phyloP scores from a whole-genome alignment of 2,888 invertebrate genomes.

The Isotomurus palustris region DNA sequence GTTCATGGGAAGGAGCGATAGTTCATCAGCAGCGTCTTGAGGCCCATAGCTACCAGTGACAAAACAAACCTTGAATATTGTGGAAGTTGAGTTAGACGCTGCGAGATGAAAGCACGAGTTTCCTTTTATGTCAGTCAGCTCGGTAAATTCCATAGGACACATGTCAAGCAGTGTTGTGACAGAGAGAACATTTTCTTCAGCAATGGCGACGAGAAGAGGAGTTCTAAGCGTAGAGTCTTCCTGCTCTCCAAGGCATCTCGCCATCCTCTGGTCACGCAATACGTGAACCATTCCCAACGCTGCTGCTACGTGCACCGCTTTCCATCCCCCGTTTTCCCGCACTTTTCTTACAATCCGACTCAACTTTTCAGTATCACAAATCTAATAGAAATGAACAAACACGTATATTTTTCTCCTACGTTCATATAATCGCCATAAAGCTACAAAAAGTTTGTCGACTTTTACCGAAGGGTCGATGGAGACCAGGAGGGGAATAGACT shows the following conservation, averaged over 20 bases:
- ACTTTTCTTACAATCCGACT: conserved; percentile 26
- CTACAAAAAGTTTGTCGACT: neutral
- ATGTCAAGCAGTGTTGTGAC: conserved; percentile 72
- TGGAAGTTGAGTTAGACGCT: conserved; percentile 55
- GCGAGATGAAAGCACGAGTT: conserved; percentile 85
- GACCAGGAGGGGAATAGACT: conserved; percentile 28
- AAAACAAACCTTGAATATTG: conserved; percentile 11
- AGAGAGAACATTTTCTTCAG: conserved; percentile 4
- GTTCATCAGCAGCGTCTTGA: too few species aligned
- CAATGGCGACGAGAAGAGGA: conserved; percentile 39
- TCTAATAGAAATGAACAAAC: conserved; percentile 12
- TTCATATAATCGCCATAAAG: neutral
- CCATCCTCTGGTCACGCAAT: conserved; percentile 18
- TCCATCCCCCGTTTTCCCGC: conserved; percentile 29
- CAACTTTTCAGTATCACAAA: conserved; percentile 25
- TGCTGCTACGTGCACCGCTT: conserved; percentile 35
- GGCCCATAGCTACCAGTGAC: conserved; percentile 6
- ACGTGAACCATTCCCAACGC: conserved; percentile 24
- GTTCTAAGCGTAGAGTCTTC: conserved; percentile 26
- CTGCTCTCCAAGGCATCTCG: conserved; percentile 25
- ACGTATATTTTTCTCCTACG: neutral
- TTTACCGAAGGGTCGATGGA: conserved; percentile 17
- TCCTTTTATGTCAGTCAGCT: conserved; percentile 71
- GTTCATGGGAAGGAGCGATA: neutral
- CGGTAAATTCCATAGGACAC: conserved; percentile 63